Conservation (phyloP, 2,888 invertebrate species). For the Rhagophthalmus giganteus region DNA sequence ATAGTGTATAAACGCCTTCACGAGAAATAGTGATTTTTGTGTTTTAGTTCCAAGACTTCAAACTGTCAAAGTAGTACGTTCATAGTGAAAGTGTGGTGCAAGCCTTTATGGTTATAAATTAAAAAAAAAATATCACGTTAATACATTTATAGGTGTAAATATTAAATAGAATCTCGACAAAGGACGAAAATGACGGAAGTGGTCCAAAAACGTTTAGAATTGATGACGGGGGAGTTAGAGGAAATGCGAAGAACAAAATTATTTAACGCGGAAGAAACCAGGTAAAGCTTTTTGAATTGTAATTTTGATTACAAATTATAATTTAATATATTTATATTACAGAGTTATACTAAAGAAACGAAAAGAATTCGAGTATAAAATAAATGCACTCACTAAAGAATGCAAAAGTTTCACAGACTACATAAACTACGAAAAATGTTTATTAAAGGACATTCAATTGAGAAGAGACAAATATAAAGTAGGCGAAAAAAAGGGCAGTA, state of each 20-base stretch:
- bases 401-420: constrained; percentile 73
- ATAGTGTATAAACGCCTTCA: too few species aligned
- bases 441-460: constrained; percentile 66
- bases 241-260: constrained; percentile 74
- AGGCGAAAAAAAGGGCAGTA: constrained; percentile 64
- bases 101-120: too few species aligned
- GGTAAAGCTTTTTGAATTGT: constrained; percentile 54
- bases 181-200: constrained; percentile 88
- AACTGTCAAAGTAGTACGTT: too few species aligned
- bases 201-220: constrained; percentile 77
- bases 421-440: constrained; percentile 70
- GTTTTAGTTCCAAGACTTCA: too few species aligned
- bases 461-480: constrained; percentile 63
- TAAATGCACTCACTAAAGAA: constrained; percentile 67
- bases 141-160: too few species aligned
- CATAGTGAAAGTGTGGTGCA: too few species aligned
- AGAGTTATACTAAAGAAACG: constrained; percentile 71
- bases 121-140: too few species aligned
- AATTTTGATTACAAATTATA: background rate
- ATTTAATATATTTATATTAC: constrained; percentile 36
- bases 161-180: too few species aligned
- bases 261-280: constrained; percentile 71
- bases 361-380: constrained; percentile 72
- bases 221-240: constrained; percentile 78
- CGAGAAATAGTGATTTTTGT: too few species aligned